phyloP scores from a whole-genome alignment of 2,888 invertebrate genomes.

The Euproctis similis region DNA sequence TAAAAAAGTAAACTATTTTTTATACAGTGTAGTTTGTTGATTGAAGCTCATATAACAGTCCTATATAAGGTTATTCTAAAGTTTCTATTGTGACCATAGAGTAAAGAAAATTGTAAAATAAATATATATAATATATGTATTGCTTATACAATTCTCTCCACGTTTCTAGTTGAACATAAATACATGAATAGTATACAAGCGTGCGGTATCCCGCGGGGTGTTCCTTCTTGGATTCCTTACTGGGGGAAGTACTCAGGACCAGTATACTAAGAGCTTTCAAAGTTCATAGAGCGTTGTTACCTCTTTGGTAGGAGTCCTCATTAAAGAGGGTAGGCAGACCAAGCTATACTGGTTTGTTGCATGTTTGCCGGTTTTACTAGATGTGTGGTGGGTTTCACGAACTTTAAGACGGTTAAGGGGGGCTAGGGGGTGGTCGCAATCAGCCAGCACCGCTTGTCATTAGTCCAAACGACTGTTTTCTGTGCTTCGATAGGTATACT shows the following conservation, averaged over 20 bases:
- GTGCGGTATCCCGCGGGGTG: slow-evolving; percentile 47
- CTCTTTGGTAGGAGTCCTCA: slow-evolving; percentile 14
- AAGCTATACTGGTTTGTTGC: slow-evolving; percentile 13
- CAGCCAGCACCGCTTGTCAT: slow-evolving; percentile 66
- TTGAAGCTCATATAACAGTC: too few species aligned
- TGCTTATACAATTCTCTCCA: too few species aligned
- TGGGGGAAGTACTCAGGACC: slow-evolving; percentile 39
- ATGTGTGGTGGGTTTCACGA: slow-evolving; percentile 47
- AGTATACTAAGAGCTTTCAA: slow-evolving; percentile 41
- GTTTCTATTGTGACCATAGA: too few species aligned
- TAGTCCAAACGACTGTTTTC: slow-evolving; percentile 66
- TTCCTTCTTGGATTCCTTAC: slow-evolving; percentile 70
- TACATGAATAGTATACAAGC: too few species aligned
- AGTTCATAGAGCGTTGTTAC: slow-evolving; percentile 36
- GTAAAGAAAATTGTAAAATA: too few species aligned
- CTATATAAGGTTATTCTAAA: too few species aligned
- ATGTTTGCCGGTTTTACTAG: slow-evolving; percentile 5
- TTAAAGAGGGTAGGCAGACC: slow-evolving; percentile 31
- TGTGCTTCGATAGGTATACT: too few species aligned
- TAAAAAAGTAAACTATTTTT: too few species aligned
- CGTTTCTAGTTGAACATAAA: too few species aligned
- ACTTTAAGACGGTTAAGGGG: slow-evolving; percentile 72
- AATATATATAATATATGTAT: too few species aligned
- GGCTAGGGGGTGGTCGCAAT: too few species aligned
- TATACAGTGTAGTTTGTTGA: too few species aligned